Evolutionary conservation across 2,797 vertebrate genomes (phyloP).

Genomic region (Anguilla megastoma): DNA sequence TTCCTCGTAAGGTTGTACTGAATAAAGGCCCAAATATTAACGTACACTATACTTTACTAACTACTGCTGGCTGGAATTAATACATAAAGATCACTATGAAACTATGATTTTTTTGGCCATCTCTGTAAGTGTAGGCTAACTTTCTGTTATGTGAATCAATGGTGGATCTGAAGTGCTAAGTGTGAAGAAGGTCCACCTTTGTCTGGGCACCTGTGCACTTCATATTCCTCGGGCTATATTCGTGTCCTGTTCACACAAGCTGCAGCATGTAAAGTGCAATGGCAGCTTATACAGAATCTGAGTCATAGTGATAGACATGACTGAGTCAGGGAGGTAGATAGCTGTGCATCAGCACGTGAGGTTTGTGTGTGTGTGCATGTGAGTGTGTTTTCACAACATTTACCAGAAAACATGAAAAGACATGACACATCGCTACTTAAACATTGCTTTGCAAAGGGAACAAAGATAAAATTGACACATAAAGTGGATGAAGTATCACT

Average conservation of each 20-base stretch:
- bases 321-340: neutral
- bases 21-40: neutral
- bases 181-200: neutral
- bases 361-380: neutral
- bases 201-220: neutral
- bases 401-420: slow-evolving; percentile 12
- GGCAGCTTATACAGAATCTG: neutral
- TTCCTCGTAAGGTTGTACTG: neutral
- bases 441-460: neutral
- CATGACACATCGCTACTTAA: neutral
- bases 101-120: neutral
- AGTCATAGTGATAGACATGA: neutral
- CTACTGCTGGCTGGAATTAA: neutral
- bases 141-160: neutral
- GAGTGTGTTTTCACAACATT: slow-evolving; percentile 2
- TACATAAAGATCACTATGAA: neutral
- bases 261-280: neutral
- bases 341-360: neutral
- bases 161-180: neutral
- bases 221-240: neutral
- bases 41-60: neutral
- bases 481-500: neutral
- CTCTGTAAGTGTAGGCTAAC: neutral
- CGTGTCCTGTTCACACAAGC: neutral
- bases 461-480: neutral